Conservation (phyloP, 2,113 vertebrate genomes). For the Campylomormyrus numenius region DNA sequence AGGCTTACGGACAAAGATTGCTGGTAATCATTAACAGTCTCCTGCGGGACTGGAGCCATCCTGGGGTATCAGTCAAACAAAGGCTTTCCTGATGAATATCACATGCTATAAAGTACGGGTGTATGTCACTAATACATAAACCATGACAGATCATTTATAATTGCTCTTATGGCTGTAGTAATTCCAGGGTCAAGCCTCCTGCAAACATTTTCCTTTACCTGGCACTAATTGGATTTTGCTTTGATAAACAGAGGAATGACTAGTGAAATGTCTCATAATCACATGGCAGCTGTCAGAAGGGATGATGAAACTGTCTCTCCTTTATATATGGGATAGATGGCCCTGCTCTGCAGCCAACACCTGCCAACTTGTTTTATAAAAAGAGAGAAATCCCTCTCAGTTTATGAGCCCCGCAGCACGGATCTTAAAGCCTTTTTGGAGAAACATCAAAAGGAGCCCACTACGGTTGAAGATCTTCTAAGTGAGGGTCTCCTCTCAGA, state of each 20-base stretch:
- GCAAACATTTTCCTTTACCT: conserved; percentile 45
- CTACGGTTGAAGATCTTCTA: not conserved
- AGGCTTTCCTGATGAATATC: conserved; percentile 17
- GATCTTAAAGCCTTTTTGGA: not conserved
- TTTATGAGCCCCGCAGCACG: not conserved
- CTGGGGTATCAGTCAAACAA: not conserved
- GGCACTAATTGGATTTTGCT: conserved; percentile 53
- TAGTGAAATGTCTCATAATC: conserved; percentile 23
- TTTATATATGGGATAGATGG: not conserved
- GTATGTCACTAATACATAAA: conserved; percentile 27
- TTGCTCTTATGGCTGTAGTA: conserved; percentile 43
- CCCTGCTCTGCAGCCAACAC: not conserved
- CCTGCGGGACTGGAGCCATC: not conserved
- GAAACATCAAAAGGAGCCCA: not conserved
- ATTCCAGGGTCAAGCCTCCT: conserved; percentile 24
- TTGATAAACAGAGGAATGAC: conserved; percentile 47
- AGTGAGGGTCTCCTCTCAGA: not conserved
- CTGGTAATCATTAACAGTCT: conserved; percentile 11
- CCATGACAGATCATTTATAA: conserved; percentile 43
- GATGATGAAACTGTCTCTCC: not conserved
- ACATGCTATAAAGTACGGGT: conserved; percentile 24
- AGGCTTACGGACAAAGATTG: not conserved
- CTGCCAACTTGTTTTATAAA: not conserved
- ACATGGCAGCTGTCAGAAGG: not conserved
- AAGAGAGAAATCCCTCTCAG: not conserved